A percentile compares a stretch with the other conserved stretches of the same genome.
Conservation (phyloP, 2,797 vertebrate species). For the Malurus leucopterus region DNA sequence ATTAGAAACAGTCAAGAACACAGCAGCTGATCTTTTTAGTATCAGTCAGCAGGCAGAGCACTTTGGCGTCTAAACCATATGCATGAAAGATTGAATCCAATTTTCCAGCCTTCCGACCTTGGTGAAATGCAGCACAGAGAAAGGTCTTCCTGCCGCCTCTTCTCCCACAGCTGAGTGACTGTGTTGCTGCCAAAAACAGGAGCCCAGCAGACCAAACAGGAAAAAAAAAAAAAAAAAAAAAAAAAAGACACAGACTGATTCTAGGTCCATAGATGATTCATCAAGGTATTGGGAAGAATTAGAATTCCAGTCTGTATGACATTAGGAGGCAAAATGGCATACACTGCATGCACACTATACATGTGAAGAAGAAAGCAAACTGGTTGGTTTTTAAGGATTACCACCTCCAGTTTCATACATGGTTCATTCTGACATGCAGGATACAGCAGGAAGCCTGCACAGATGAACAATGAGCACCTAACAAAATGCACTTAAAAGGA, state of each 20-base stretch:
- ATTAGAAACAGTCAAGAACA: not conserved
- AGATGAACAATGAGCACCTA: not conserved
- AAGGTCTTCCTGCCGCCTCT: not conserved
- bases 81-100: not conserved
- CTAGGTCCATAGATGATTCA: not conserved
- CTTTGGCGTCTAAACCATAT: not conserved
- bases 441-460: not conserved
- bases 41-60: not conserved
- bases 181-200: not conserved
- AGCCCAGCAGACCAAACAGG: not conserved
- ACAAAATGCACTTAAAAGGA: not conserved
- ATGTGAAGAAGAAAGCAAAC: not conserved
- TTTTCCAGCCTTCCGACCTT: not conserved
- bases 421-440: accelerated
- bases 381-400: not conserved
- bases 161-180: not conserved
- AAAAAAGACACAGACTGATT: not conserved
- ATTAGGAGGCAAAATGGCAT: not conserved
- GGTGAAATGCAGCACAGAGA: not conserved
- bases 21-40: not conserved
- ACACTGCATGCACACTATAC: not conserved
- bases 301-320: not conserved
- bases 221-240: not conserved
- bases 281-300: not conserved
- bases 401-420: not conserved